Base-by-base conservation (phyloP, 1,140 invertebrate genomes). In the Dendroctonus ponderosae region DNA sequence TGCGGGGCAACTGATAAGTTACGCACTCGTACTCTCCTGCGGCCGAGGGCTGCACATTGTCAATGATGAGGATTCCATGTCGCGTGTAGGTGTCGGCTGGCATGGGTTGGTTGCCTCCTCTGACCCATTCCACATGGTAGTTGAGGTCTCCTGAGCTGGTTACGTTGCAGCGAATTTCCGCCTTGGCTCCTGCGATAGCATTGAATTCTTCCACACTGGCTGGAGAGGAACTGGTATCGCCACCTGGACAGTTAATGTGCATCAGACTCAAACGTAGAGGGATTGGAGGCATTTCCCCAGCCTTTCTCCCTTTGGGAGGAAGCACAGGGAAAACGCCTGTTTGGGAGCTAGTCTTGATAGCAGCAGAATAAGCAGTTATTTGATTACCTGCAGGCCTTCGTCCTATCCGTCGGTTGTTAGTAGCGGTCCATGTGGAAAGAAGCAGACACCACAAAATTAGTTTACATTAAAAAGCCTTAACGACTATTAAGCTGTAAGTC, bases 21-120 rank as follows among this genome's bases (percentile, higher is more conserved):
- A 84, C 77, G 77, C 94, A 97, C 40, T 87, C 82, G 74, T 97
- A 97, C 67, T 87, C 82, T 6, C 94, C 94, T 40, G 86, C 85
- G 68, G 89, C 89, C 42, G 86, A 82, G 50, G 82, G 79, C 52
- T 85, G 79, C 0, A 91, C 87, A 37, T 82, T 79, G 6, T 82
- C 80, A 39, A 94, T 87, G 46, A 79, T 83, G 11, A 94, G 76
- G 2, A 79, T 81, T 40, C 89, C 89, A 51, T 82, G 79, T 15
- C 79, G 74, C 9, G 85, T 78, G n/a, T 79, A 79, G 62, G 87
- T 85, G 52, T 84, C 82, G 5, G 76, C 61, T 5, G 89, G 88
- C 54, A 94, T 72, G 0, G 81, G 76, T 39, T 74, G 66, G 48
- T 84, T 83, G 73, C 89, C 87, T n/a, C 78, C 79, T 58, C 90